phyloP scores from a whole-genome alignment of 2,113 vertebrate genomes.

The Protomyctophum bolini region DNA sequence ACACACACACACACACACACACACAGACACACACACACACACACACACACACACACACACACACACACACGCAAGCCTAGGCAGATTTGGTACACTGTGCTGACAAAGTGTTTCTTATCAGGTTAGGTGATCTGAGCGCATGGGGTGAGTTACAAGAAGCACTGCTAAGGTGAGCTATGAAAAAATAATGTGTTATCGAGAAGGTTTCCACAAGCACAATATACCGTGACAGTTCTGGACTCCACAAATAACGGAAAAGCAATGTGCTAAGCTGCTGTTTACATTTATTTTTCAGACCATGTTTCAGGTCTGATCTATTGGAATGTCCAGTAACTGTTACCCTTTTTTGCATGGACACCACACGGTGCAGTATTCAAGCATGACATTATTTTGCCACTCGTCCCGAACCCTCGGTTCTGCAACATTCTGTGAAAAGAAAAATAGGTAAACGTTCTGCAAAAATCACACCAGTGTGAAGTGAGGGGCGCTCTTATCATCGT shows the following conservation, averaged over 20 bases:
- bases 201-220: constrained; percentile 65
- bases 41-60: constrained; percentile 11
- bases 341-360: too few relatives aligned
- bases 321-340: constrained; percentile 13
- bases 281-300: too few relatives aligned
- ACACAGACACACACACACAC: background rate
- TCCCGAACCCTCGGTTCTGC: too few relatives aligned
- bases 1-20: constrained; percentile 12
- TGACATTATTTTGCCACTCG: too few relatives aligned
- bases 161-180: constrained; percentile 72
- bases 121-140: constrained; percentile 79
- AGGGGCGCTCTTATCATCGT: too few relatives aligned
- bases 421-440: too few relatives aligned
- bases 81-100: constrained; percentile 58
- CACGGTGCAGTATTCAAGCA: too few relatives aligned
- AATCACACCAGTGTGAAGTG: too few relatives aligned
- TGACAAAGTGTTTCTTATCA: constrained; percentile 77
- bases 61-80: constrained; percentile 41
- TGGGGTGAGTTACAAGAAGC: constrained; percentile 74
- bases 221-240: constrained; percentile 32
- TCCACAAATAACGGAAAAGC: constrained; percentile 10
- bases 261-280: background rate
- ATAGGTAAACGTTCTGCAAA: too few relatives aligned
- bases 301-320: background rate
- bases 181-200: constrained; percentile 83